A percentile compares a stretch with the other conserved stretches of the same genome.
Conservation (phyloP, 1,140 invertebrate species). For the Conopomorpha cramerella region DNA sequence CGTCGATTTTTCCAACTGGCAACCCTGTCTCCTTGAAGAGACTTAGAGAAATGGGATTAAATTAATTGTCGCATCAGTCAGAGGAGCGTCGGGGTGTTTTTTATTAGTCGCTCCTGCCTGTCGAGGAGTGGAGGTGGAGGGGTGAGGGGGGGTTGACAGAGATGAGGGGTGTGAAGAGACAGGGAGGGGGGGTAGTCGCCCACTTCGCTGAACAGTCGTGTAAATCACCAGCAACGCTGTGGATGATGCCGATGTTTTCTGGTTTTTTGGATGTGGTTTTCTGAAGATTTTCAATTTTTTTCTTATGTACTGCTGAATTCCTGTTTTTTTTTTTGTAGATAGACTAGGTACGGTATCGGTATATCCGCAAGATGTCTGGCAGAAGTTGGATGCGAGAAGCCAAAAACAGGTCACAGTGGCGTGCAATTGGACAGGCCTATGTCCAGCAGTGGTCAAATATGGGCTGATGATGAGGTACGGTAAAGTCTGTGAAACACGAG, state of each 20-base stretch:
- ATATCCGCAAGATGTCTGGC: too few relatives aligned
- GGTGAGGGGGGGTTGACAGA: slow-evolving; percentile 3
- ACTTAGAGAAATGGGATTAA: slow-evolving; percentile 59
- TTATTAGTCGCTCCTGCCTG: slow-evolving; percentile 47
- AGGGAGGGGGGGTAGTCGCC: neutral
- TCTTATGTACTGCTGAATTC: too few relatives aligned
- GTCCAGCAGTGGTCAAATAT: too few relatives aligned
- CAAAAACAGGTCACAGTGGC: too few relatives aligned
- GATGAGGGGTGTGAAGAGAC: neutral
- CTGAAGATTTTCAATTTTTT: neutral
- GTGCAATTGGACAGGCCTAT: too few relatives aligned
- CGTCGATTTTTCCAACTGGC: too few relatives aligned
- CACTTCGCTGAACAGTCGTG: neutral
- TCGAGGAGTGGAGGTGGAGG: slow-evolving; percentile 37
- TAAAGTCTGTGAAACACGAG: too few relatives aligned
- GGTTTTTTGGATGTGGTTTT: too few relatives aligned
- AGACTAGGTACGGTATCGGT: too few relatives aligned
- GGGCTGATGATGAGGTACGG: too few relatives aligned
- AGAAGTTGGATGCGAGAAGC: too few relatives aligned
- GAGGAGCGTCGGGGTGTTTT: slow-evolving; percentile 55
- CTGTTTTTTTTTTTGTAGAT: too few relatives aligned
- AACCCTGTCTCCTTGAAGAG: slow-evolving; percentile 40
- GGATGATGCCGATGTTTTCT: slow-evolving; percentile 6
- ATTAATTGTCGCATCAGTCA: slow-evolving; percentile 61
- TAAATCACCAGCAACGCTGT: slow-evolving; percentile 10